Conservation (phyloP, 1,140 invertebrate genomes). For the Zaprionus lachaisei region DNA sequence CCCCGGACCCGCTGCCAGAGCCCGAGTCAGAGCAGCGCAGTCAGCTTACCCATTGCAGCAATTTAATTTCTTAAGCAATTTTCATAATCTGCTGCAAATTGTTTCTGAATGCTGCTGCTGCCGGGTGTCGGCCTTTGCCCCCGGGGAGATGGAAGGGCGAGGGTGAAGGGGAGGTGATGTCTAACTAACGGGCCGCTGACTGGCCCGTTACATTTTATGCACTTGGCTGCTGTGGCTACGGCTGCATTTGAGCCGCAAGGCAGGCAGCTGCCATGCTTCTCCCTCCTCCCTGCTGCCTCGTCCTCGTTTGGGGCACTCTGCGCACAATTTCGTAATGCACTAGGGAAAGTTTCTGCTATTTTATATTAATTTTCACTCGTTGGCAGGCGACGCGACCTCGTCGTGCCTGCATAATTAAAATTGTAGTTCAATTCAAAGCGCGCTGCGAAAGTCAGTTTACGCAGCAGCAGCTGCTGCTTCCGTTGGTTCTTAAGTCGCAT, state of each 20-base stretch:
- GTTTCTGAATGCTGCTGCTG: slow-evolving; percentile 81
- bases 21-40: background rate
- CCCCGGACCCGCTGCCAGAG: background rate
- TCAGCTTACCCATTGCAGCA: slow-evolving; percentile 64
- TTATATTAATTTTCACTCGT: slow-evolving; percentile 74
- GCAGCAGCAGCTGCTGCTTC: slow-evolving; percentile 4
- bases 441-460: slow-evolving; percentile 21
- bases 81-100: slow-evolving; percentile 84
- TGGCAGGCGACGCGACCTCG: slow-evolving; percentile 41
- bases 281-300: too few species aligned
- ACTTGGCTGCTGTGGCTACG: slow-evolving; percentile 49
- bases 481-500: background rate
- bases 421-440: slow-evolving; percentile 65
- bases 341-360: slow-evolving; percentile 71
- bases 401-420: slow-evolving; percentile 77
- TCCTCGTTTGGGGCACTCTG: background rate
- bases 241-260: slow-evolving; percentile 61
- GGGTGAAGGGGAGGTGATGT: background rate
- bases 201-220: slow-evolving; percentile 77
- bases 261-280: slow-evolving; percentile 22
- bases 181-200: slow-evolving; percentile 25
- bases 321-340: slow-evolving; percentile 65
- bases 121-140: background rate
- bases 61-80: slow-evolving; percentile 84
- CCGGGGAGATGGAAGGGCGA: background rate